Conservation (phyloP, 2,113 vertebrate species). For the Neodontobutis hainanensis region DNA sequence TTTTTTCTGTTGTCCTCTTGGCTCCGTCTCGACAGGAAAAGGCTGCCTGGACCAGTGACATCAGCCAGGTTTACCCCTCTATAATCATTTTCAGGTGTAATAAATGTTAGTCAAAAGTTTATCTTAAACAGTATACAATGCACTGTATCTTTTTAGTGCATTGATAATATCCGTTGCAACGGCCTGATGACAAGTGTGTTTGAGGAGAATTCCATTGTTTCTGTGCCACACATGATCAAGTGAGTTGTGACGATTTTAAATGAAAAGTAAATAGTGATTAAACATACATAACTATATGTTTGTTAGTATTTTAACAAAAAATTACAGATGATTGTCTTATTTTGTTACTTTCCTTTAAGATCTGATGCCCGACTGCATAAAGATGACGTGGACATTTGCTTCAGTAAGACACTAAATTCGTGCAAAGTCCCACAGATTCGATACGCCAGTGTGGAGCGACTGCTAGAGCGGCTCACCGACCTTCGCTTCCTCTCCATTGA, state of each 20-base stretch:
- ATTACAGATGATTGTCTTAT: not conserved
- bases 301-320: not conserved
- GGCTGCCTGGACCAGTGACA: slow-evolving; percentile 96
- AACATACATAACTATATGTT: not conserved
- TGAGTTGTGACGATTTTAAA: slow-evolving; percentile 67
- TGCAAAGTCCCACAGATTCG: slow-evolving; percentile 98
- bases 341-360: slow-evolving; percentile 65
- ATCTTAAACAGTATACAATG: not conserved
- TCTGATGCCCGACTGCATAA: slow-evolving; percentile 91
- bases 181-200: slow-evolving; percentile 98
- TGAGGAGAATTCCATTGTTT: slow-evolving; percentile 98
- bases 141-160: slow-evolving; percentile 79
- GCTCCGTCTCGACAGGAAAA: slow-evolving; percentile 95
- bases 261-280: not conserved
- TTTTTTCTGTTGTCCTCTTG: slow-evolving; percentile 90
- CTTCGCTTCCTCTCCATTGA: slow-evolving; percentile 96
- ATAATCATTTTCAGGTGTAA: too few species aligned
- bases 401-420: slow-evolving; percentile 97
- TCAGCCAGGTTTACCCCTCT: slow-evolving; percentile 86
- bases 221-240: slow-evolving; percentile 98
- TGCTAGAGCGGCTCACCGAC: slow-evolving; percentile 92
- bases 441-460: slow-evolving; percentile 92
- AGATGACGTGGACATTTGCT: slow-evolving; percentile 94
- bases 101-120: too few species aligned
- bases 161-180: slow-evolving; percentile 97